phyloP scores from a whole-genome alignment of 2,888 invertebrate genomes.

The Schizaphis graminum region DNA sequence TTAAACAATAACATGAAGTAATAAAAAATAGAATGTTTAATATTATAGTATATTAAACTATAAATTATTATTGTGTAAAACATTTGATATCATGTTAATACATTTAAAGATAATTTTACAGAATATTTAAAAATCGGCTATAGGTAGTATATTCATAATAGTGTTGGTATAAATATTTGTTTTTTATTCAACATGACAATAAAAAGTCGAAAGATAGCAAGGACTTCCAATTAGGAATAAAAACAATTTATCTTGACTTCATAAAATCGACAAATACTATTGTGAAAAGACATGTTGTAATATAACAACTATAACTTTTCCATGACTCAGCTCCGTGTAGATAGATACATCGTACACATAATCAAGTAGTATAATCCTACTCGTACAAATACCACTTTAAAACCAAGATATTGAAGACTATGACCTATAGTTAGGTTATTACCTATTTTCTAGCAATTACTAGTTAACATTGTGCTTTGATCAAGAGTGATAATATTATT shows the following conservation, averaged over 20 bases:
- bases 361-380: conserved; percentile 27
- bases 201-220: conserved; percentile 36
- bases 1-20: background rate
- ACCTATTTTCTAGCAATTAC: conserved; percentile 18
- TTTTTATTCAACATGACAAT: conserved; percentile 33
- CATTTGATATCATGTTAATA: background rate
- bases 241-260: conserved; percentile 47
- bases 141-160: background rate
- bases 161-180: background rate
- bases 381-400: conserved; percentile 14
- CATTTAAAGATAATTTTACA: background rate
- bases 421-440: conserved; percentile 17
- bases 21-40: background rate
- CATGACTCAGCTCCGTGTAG: background rate
- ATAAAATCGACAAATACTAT: conserved; percentile 39
- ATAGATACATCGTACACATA: background rate
- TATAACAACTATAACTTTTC: conserved; percentile 24
- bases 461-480: conserved; percentile 6
- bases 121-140: background rate
- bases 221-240: background rate
- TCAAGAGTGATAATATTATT: background rate
- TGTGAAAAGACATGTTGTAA: conserved; percentile 26
- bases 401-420: background rate
- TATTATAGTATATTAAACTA: background rate
- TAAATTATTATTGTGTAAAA: background rate